Base-by-base conservation (phyloP, 2,888 invertebrate genomes). In the Luperina testacea region DNA sequence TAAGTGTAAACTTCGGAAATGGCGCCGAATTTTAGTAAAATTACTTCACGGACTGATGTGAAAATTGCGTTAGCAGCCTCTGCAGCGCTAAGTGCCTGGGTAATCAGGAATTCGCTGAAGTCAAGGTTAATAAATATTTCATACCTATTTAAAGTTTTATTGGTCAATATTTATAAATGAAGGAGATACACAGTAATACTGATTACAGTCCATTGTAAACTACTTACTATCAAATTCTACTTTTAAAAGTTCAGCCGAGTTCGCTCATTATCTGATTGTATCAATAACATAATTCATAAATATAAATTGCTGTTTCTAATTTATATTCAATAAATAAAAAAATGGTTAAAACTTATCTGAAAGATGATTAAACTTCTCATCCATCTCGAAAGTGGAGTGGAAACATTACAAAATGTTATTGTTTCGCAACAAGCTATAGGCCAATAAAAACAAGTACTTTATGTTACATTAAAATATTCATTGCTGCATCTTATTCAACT, bases 11-110 rank as follows among this genome's bases (percentile, higher is more conserved):
- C 78, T 51, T 76, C 74, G 42, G 91, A 85, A 88, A 98, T 98
- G 98, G 98, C 98, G 89, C 98, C 98, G 89, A 97, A 97, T 93
- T 97, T 98, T 86, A 98, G 98, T 95, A 98, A 98, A 97, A 96
- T 98, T 91, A 97, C 98, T 86, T 97, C 97, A 89, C 97, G 97
- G 94, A 98, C 97, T 93, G 97, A 97, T 93, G 97, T 97, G 72
- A 95, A 95, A 89, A 97, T 98, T 84, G 98, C 97, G 83, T 96
- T 98, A 80, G 97, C 98, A 88, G 98, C 98, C 79, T 96, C 98
- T 63, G 97, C 98, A 59, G 97, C 97, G 53, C 94, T 98, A 67
- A 92, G 97, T 90, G 96, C 96, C 95, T 97, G 97, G 97, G 97
- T 91, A 94, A 97, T 94, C 93, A 97, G 87, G 95, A 97, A 94